Evolutionary conservation across 1,140 invertebrate genomes (phyloP), one percentile per base, ranked within the genome.

Genomic region (Arctopsyche grandis): DNA sequence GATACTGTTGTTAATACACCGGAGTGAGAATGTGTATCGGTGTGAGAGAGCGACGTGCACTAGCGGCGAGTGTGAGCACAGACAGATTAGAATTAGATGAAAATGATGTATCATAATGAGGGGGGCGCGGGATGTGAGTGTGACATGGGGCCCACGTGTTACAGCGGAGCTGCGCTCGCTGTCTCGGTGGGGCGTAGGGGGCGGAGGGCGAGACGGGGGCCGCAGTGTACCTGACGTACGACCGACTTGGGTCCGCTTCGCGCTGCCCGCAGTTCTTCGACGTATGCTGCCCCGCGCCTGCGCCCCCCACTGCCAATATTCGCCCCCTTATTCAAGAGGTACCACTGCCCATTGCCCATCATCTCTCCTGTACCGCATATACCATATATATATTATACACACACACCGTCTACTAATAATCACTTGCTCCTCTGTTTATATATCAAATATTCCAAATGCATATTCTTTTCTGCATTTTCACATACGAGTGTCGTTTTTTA

Each of bases 301-400:
- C 90, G 89, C 89, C 87, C 91, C 91, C 89, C 91, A 91, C 89
- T 91, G 90, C 88, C 90, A 91, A 89, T 89, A 91, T 87, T 91
- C 90, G 86, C 91, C 91, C 86, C 91, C 91, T 85, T 92, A 92
- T 89, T 89, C 90, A 85, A 88, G 91, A 92, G 92, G 91, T 93
- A 92, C 87, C 82, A 80, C 78, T 58, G 19, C 77, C 22, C 46
- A 66, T 56, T 79, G 63, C 79, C 29, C 75, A 60, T 63, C 44
- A 73, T 63, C 63, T 14, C 38, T 79, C 29, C 44, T 52, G 74
- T 43, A 46, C 70, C 70, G 16, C 60, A 38, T 38, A 38, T 38
- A 38, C 29, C 29, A 38, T 38, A 38, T 38, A 38, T 38, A 38
- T 38, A 38, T 7, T n/a, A n/a, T n/a, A n/a, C n/a, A n/a, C n/a